These are phyloP conservation scores for Caloenas nicobarica DNA, from an alignment of 2,113 vertebrate genomes.

Conservation along the genomic window DNA sequence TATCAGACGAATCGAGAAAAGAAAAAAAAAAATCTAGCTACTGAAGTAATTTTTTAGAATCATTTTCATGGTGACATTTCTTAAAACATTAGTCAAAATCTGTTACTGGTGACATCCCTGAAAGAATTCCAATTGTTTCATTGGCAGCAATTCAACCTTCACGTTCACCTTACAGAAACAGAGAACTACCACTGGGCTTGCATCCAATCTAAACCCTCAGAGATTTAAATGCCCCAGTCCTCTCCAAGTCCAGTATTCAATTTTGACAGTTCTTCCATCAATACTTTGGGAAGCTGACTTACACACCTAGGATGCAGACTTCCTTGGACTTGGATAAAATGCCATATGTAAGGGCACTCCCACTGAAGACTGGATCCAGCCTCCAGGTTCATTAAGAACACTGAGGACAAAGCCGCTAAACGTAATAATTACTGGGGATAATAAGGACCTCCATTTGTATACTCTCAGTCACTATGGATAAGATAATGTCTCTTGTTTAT, in stretches of 20 bases:
- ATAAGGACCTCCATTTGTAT: background rate
- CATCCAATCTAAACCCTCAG: background rate
- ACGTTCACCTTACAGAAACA: background rate
- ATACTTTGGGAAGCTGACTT: background rate
- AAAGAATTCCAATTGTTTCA: background rate
- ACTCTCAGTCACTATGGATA: background rate
- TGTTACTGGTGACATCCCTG: background rate
- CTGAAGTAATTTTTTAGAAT: background rate
- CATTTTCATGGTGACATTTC: background rate
- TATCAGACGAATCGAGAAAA: background rate
- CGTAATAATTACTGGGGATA: background rate
- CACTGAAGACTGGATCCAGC: background rate
- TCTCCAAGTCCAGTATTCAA: background rate
- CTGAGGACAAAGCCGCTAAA: background rate
- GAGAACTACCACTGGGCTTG: background rate
- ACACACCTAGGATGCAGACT: background rate
- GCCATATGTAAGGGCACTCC: background rate
- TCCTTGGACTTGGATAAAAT: background rate
- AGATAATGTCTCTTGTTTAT: background rate
- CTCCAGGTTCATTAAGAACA: background rate
- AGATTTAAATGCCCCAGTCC: background rate
- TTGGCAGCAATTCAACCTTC: background rate
- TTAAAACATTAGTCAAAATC: background rate
- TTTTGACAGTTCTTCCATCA: background rate
- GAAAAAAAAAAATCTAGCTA: background rate